Percentiles rank a stretch among this genome's conserved stretches.
Conservation (phyloP, 2,113 vertebrate genomes). For the Catharus fuscescens region DNA sequence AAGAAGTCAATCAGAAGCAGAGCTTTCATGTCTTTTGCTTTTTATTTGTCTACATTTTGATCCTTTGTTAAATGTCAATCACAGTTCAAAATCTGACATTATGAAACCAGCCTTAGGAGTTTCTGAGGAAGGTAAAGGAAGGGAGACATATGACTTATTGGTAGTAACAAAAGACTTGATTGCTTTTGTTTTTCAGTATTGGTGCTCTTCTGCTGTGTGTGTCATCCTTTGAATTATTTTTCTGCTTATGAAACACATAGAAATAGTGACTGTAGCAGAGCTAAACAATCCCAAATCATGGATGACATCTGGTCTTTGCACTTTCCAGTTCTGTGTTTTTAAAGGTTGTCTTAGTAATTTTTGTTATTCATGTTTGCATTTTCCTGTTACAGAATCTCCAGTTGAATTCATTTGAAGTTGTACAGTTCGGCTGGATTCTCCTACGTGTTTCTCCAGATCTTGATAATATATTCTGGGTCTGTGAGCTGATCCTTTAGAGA, state of each 20-base stretch:
- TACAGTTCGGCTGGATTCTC: background rate
- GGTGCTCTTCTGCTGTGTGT: background rate
- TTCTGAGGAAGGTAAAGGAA: background rate
- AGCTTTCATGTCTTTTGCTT: background rate
- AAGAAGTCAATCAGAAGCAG: background rate
- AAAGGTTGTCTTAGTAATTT: slow-evolving; percentile 8
- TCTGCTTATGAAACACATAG: background rate
- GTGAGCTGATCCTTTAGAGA: background rate
- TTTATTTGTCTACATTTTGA: background rate
- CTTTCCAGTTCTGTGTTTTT: slow-evolving; percentile 19
- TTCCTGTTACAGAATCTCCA: slow-evolving; percentile 2
- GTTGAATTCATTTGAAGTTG: background rate
- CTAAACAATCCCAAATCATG: background rate
- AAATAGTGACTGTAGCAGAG: background rate
- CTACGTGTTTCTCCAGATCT: background rate
- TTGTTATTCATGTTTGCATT: slow-evolving; percentile 13
- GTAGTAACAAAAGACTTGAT: background rate
- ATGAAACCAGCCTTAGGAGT: background rate
- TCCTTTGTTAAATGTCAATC: background rate
- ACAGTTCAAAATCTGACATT: slow-evolving; percentile 19
- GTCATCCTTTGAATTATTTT: background rate
- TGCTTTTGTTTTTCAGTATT: background rate
- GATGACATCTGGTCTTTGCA: background rate
- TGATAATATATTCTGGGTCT: background rate
- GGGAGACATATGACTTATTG: background rate